These are phyloP conservation scores for Galerucella pusilla DNA, from an alignment of 2,888 invertebrate species.

Conservation along the genomic window DNA sequence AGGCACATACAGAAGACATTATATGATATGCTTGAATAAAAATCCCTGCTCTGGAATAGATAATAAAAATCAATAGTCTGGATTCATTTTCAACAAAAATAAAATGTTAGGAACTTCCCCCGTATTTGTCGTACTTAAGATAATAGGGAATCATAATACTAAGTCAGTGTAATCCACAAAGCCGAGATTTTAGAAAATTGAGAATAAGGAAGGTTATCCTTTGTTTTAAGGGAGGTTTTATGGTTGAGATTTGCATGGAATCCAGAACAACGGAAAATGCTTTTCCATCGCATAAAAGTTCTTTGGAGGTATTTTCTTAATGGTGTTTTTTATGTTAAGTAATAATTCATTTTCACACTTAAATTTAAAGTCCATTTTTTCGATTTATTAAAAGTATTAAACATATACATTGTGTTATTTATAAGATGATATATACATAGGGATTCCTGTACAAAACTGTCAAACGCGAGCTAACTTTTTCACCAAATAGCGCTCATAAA, in stretches of 20 bases:
- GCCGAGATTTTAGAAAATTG: slow-evolving; percentile 21
- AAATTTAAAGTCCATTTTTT: background rate
- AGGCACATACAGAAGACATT: too few relatives aligned
- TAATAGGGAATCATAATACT: slow-evolving; percentile 18
- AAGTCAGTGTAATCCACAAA: slow-evolving; percentile 21
- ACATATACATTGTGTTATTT: too few relatives aligned
- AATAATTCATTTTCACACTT: background rate
- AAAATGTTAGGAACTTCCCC: slow-evolving; percentile 3
- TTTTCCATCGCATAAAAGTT: slow-evolving; percentile 2
- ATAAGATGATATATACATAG: too few relatives aligned
- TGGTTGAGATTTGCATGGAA: slow-evolving; percentile 10
- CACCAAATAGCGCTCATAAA: too few relatives aligned
- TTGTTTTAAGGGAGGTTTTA: slow-evolving; percentile 22
- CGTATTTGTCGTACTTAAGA: slow-evolving; percentile 14
- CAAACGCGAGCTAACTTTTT: too few relatives aligned
- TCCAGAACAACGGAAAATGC: slow-evolving; percentile 2
- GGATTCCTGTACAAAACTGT: too few relatives aligned
- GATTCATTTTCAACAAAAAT: background rate
- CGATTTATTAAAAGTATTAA: background rate
- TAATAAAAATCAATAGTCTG: background rate
- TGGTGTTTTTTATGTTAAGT: background rate
- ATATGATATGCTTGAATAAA: background rate
- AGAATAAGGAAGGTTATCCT: slow-evolving; percentile 20
- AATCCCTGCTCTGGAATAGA: background rate
- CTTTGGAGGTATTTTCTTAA: background rate